phyloP scores from a whole-genome alignment of 2,113 vertebrate genomes.

The Otolemur garnettii region DNA sequence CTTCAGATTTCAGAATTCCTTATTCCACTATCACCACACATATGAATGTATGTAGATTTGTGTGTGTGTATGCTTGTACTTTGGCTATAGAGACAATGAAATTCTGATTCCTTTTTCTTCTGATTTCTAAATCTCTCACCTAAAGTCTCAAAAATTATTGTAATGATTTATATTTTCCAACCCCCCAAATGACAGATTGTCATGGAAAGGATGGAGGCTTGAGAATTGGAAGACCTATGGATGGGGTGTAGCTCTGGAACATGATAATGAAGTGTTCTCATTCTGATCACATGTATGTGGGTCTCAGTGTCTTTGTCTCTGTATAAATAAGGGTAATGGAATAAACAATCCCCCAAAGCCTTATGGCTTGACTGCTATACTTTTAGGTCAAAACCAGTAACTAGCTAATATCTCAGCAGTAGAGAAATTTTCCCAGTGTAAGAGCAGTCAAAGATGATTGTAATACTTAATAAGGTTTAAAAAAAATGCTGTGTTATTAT shows the following conservation, averaged over 20 bases:
- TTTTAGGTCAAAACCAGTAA: not conserved
- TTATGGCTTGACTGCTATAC: not conserved
- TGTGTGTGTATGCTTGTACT: not conserved
- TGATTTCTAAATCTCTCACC: not conserved
- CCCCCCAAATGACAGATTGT: not conserved
- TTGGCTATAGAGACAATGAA: not conserved
- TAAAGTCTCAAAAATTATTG: not conserved
- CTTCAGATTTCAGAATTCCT: not conserved
- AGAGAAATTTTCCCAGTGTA: not conserved
- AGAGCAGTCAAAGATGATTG: not conserved
- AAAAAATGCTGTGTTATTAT: not conserved
- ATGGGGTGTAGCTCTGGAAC: not conserved
- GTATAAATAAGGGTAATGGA: not conserved
- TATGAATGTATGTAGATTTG: not conserved
- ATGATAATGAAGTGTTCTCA: not conserved
- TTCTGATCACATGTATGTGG: not conserved
- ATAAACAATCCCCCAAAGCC: not conserved
- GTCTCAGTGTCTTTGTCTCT: not conserved
- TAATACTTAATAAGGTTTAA: not conserved
- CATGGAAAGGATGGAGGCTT: not conserved
- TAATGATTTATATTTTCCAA: slow-evolving; percentile 6
- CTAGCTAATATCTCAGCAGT: not conserved
- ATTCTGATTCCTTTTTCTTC: not conserved
- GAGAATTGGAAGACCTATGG: not conserved
- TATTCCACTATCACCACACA: not conserved